Base-by-base conservation (phyloP, 2,888 invertebrate species). In the Pteria penguin region DNA sequence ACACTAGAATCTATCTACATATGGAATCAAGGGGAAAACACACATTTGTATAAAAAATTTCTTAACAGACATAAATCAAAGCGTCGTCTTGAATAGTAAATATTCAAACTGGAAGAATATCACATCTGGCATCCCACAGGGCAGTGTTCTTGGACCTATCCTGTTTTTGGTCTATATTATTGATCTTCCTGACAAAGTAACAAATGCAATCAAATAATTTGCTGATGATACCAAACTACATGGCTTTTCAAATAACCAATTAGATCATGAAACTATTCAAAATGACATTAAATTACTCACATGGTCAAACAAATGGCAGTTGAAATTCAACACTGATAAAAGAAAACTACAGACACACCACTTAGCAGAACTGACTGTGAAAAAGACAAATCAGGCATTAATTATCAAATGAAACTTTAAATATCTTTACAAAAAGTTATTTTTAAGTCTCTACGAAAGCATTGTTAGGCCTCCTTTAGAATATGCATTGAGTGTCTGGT, bases 41-140 rank as follows among this genome's bases (percentile, higher is more conserved):
- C n/a, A n/a, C n/a, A n/a, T n/a, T n/a, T n/a, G n/a, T n/a, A n/a
- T n/a, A n/a, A n/a, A n/a, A n/a, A n/a, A n/a, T n/a, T n/a, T n/a
- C n/a, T n/a, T 62, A 62, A 62, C 4, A 29, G 62, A 62, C 11
- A 62, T 8, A 62, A 27, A 29, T 11, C 27, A 29, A n/a, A 62
- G 62, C 5, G 62, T 62, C 26, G 29, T 31, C 14, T 8, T 62
- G 8, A 18, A 62, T 29, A 8, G 29, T 5, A 31, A 62, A 29
- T 62, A 14, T 29, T 62, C 62, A 22, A 8, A 11, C 5, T 26
- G 32, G 62, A n/a, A 18, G 5, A 26, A 62, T 11, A 26, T 62
- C 4, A 22, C 18, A 4, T 27, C 27, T 4, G 62, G 62, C 29
- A 26, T 62, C 14, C 62, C 62, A 8, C 62, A 62, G 27, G 62